Percentiles rank a stretch among this genome's conserved stretches.
Conservation (phyloP, 2,113 vertebrate species). For the Crotalus viridis region DNA sequence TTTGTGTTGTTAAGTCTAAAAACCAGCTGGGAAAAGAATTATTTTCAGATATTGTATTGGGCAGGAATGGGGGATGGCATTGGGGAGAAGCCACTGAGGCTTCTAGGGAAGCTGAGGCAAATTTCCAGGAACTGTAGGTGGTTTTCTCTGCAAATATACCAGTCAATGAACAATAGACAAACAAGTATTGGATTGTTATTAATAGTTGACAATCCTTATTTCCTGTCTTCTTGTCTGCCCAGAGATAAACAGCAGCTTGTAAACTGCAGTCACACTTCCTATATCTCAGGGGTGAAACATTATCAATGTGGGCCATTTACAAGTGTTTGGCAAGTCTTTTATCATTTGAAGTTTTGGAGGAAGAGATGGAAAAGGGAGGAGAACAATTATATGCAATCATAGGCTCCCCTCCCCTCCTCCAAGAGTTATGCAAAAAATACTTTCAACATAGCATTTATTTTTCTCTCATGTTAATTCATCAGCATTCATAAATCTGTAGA, state of each 20-base stretch:
- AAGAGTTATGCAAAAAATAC: neutral
- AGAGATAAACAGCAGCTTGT: neutral
- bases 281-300: constrained; percentile 7
- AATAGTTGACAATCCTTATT: neutral
- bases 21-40: constrained; percentile 11
- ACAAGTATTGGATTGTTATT: neutral
- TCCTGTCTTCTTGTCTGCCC: neutral
- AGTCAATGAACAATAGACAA: neutral
- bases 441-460: neutral
- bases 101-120: neutral
- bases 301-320: neutral
- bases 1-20: neutral
- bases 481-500: neutral
- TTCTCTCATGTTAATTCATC: neutral
- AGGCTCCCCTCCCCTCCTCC: neutral
- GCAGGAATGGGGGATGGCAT: neutral
- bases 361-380: neutral
- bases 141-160: constrained; percentile 9
- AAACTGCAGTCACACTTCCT: neutral
- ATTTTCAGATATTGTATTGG: constrained; percentile 3
- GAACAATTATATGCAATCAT: neutral
- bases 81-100: neutral
- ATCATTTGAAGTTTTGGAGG: constrained; percentile 5
- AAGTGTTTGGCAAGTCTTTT: constrained; percentile 24
- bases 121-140: constrained; percentile 14